A percentile compares a stretch with the other conserved stretches of the same genome.
These are phyloP conservation scores for Operophtera brumata DNA, from an alignment of 2,888 invertebrate species.

Conservation along the genomic window DNA sequence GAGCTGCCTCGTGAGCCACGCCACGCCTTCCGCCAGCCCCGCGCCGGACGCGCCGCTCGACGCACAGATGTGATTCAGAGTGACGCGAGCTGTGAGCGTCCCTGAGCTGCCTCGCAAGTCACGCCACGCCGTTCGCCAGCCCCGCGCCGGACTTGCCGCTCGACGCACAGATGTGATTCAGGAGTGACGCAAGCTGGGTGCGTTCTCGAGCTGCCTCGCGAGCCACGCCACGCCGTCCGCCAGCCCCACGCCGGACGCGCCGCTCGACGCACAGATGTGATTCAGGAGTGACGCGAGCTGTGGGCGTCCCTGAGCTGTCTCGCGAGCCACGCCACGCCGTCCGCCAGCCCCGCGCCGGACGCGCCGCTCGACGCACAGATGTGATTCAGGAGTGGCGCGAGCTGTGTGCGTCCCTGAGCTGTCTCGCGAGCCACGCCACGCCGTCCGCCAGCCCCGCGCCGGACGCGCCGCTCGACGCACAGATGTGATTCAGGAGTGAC, in stretches of 20 bases:
- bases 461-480: constrained; percentile 94
- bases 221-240: no score
- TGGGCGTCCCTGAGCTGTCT: no score
- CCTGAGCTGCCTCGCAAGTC: constrained; percentile 93
- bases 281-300: no score
- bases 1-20: constrained; percentile 95
- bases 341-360: no score
- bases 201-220: no score
- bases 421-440: constrained; percentile 95
- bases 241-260: no score
- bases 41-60: constrained; percentile 96
- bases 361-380: no score
- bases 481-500: constrained; percentile 84
- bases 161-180: constrained; percentile 95
- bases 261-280: no score
- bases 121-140: constrained; percentile 92
- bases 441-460: constrained; percentile 95
- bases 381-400: no score
- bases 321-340: no score
- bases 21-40: constrained; percentile 92
- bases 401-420: constrained; percentile 82
- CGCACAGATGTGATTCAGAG: constrained; percentile 96
- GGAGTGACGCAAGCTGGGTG: no score
- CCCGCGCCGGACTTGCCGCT: constrained; percentile 97
- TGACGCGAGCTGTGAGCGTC: constrained; percentile 67